phyloP scores from a whole-genome alignment of 37 sponge, comb jelly and placozoan species.

The Aplysina aerophoba region DNA sequence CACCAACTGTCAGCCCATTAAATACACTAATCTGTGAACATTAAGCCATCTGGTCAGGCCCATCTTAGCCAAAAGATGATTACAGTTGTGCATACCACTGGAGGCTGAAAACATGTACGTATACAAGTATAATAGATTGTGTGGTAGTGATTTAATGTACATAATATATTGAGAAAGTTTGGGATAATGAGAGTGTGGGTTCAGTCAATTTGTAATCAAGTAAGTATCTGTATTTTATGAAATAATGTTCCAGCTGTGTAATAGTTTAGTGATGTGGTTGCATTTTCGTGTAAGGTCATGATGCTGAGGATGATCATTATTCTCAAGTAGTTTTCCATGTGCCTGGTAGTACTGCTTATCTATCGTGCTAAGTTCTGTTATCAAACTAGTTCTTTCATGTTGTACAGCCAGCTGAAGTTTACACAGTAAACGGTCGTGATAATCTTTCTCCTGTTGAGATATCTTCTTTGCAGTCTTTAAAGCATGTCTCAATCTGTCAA shows the following conservation, averaged over 20 bases:
- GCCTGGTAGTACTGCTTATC: background rate
- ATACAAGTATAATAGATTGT: constrained; percentile 1
- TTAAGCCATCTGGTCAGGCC: background rate
- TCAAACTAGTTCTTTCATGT: background rate
- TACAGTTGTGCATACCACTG: background rate
- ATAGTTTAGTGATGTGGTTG: constrained; percentile 11
- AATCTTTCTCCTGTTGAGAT: constrained; percentile 3
- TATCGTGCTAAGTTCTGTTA: background rate
- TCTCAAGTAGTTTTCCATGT: constrained; percentile 7
- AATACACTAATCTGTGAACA: too few species aligned
- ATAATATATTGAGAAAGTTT: background rate
- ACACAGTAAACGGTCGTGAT: background rate
- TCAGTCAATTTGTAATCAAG: background rate
- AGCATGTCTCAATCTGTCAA: background rate
- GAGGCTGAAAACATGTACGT: too few species aligned
- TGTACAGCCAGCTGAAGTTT: constrained; percentile 7
- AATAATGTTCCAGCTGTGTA: constrained; percentile 7
- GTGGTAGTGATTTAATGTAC: background rate
- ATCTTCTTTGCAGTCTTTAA: constrained; percentile 7
- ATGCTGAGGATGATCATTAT: constrained; percentile 7
- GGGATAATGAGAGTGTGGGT: background rate
- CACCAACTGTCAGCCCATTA: too few species aligned
- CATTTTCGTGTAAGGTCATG: constrained; percentile 2
- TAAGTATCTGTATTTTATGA: background rate
- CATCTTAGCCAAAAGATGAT: background rate